A percentile compares a stretch with the other conserved stretches of the same genome.
Evolutionary conservation across 2,113 vertebrate genomes (phyloP).

Genomic region (Anhinga rufa): DNA sequence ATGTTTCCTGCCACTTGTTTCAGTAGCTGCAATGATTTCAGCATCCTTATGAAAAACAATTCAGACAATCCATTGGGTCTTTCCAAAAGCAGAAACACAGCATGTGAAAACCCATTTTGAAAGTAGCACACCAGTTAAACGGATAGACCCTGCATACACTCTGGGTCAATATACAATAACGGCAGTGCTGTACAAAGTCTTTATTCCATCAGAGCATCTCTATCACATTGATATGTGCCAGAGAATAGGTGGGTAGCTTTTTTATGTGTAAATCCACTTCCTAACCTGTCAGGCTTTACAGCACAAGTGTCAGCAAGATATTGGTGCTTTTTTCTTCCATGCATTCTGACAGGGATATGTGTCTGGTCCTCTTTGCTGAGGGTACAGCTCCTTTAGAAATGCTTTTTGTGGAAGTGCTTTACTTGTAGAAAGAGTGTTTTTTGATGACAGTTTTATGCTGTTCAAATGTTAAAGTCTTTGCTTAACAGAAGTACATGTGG

Average conservation of each 20-base stretch:
- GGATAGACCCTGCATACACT: not conserved
- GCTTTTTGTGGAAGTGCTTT: not conserved
- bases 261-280: not conserved
- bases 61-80: not conserved
- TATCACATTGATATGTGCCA: not conserved
- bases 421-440: not conserved
- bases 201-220: not conserved
- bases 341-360: not conserved
- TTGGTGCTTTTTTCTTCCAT: not conserved
- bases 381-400: not conserved
- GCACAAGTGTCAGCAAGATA: not conserved
- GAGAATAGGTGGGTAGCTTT: not conserved
- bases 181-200: not conserved
- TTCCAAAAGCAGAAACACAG: not conserved
- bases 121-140: not conserved
- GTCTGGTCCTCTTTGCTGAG: not conserved
- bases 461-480: not conserved
- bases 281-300: not conserved
- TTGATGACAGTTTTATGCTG: not conserved
- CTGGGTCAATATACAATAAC: not conserved
- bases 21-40: not conserved
- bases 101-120: not conserved
- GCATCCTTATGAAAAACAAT: not conserved
- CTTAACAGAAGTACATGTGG: not conserved
- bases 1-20: not conserved